These are phyloP conservation scores for Brachynemurus nebulosus DNA, from an alignment of 2,888 invertebrate genomes.

Conservation along the genomic window DNA sequence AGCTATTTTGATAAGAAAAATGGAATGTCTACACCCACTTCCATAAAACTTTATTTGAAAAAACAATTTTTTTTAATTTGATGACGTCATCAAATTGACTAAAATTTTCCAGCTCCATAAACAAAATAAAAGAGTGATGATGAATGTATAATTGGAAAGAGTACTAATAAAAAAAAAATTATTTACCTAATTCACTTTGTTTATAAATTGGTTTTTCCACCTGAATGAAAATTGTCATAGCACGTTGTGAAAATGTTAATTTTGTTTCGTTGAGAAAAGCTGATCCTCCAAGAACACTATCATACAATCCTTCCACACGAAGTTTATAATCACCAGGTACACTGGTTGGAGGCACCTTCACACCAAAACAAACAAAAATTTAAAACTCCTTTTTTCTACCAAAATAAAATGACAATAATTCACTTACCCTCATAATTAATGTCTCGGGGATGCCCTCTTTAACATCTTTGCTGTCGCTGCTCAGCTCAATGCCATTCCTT, in stretches of 20 bases:
- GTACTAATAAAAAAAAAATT: background rate
- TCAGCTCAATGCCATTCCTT: slow-evolving; percentile 77
- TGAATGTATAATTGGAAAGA: too few species aligned
- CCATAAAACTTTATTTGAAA: too few species aligned
- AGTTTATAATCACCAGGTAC: slow-evolving; percentile 65
- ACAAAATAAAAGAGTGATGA: too few species aligned
- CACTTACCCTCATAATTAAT: slow-evolving; percentile 67
- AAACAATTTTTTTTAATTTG: too few species aligned
- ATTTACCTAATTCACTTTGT: slow-evolving; percentile 70
- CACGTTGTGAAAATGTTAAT: slow-evolving; percentile 72
- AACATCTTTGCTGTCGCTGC: slow-evolving; percentile 66
- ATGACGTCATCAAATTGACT: too few species aligned
- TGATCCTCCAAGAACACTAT: slow-evolving; percentile 67
- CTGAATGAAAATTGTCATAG: slow-evolving; percentile 92
- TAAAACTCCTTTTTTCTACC: background rate
- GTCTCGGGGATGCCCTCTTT: slow-evolving; percentile 80
- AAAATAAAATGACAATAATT: too few species aligned
- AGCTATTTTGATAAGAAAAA: too few species aligned
- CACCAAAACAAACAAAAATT: slow-evolving; percentile 13
- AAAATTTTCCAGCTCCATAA: too few species aligned
- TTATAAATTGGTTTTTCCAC: slow-evolving; percentile 90
- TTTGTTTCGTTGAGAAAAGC: slow-evolving; percentile 82
- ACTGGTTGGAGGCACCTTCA: slow-evolving; percentile 68
- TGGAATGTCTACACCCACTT: too few species aligned
- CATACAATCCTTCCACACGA: slow-evolving; percentile 39